Conservation (phyloP, 2,888 invertebrate genomes). For the Drosophila melanosoma region DNA sequence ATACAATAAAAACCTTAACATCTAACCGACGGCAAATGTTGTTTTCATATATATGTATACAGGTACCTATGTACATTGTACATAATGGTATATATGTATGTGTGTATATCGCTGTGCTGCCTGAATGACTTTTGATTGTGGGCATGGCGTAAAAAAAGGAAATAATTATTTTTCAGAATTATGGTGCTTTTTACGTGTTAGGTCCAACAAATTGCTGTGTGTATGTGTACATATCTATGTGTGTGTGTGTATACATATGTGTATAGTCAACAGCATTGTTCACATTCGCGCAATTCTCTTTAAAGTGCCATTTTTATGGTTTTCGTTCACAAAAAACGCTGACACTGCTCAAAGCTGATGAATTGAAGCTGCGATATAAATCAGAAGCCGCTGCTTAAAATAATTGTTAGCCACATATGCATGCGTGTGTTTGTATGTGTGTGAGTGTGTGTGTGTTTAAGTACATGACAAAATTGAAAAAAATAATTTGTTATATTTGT, state of each 20-base stretch:
- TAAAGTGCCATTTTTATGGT: constrained; percentile 35
- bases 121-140: constrained; percentile 67
- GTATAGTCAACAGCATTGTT: constrained; percentile 55
- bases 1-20: constrained; percentile 21
- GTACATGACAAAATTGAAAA: constrained; percentile 28
- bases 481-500: constrained; percentile 40
- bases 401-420: constrained; percentile 11
- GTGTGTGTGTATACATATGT: neutral
- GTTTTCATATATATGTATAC: constrained; percentile 37
- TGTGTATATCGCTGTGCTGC: constrained; percentile 4
- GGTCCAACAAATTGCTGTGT: neutral
- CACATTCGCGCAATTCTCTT: constrained; percentile 28
- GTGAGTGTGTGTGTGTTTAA: constrained; percentile 10
- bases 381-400: constrained; percentile 16
- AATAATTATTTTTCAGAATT: constrained; percentile 59
- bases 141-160: constrained; percentile 52
- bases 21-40: constrained; percentile 58
- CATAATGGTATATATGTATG: neutral
- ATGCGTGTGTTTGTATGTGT: neutral
- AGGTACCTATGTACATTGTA: neutral
- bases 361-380: constrained; percentile 61
- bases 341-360: constrained; percentile 60
- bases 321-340: constrained; percentile 64
- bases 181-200: constrained; percentile 7
- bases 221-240: neutral